Conservation (phyloP, 2,888 invertebrate genomes). For the Thecophora atra region DNA sequence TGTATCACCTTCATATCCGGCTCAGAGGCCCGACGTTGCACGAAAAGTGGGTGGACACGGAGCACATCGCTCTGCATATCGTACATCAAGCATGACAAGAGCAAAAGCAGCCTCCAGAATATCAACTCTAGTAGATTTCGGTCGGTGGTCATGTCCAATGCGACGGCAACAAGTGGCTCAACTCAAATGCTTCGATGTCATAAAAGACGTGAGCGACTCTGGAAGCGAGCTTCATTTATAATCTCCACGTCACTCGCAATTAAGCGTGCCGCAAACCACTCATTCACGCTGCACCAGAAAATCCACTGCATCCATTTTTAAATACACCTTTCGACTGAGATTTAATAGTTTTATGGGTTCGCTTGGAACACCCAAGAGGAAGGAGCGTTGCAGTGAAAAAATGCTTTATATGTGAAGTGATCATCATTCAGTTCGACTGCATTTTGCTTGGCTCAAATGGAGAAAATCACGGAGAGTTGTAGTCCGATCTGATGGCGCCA, state of each 20-base stretch:
- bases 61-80: background rate
- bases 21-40: background rate
- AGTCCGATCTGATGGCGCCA: too few relatives aligned
- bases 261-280: background rate
- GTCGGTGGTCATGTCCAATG: background rate
- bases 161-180: constrained; percentile 1
- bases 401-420: too few relatives aligned
- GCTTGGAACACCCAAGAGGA: too few relatives aligned
- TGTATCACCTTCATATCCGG: background rate
- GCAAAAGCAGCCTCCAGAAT: constrained; percentile 4
- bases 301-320: too few relatives aligned
- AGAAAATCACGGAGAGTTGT: too few relatives aligned
- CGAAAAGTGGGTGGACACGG: constrained; percentile 13
- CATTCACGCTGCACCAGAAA: too few relatives aligned
- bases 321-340: too few relatives aligned
- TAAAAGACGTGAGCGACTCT: constrained; percentile 7
- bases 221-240: background rate
- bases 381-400: too few relatives aligned
- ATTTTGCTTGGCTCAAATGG: too few relatives aligned
- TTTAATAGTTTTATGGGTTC: too few relatives aligned
- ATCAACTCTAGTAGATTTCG: background rate
- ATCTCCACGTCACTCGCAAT: constrained; percentile 2
- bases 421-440: too few relatives aligned
- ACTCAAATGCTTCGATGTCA: background rate
- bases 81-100: background rate